Base-by-base conservation (phyloP, 2,113 vertebrate genomes). In the Etia nguti region DNA sequence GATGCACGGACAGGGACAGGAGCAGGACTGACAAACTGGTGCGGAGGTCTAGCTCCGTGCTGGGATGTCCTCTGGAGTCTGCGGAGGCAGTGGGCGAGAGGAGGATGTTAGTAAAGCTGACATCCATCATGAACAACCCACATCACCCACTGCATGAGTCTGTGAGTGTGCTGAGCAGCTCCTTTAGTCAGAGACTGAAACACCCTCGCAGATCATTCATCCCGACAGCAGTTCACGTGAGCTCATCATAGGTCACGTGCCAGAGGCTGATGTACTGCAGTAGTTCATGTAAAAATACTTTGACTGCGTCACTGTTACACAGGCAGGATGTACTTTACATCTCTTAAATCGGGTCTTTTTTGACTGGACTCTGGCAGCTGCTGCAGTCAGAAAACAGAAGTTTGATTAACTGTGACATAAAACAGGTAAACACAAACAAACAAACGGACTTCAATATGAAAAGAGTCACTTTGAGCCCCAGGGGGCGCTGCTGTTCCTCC, bases 401-500 rank as follows among this genome's bases (percentile, higher is more conserved):
- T 34, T 65, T n/a, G 18, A 65, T 22, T 22, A 65, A 22, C 6
- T 65, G 34, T 22, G 60, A 65, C 6, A 10, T 22, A n/a, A 65
- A 65, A 65, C 20, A 65, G 60, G 60, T 65, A 65, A 65, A 65
- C 31, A 12, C 41, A n/a, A 36, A 65, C 36, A 38, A 38, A 38
- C 2, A n/a, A 62, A 62, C 59, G 18, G 31, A 62, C 18, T 62
- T 34, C 26, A 29, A 29, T 26, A 8, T 0, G 13, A 0, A 59
- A 31, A 59, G 0, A 31, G 5, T 31, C 10, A 0, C 18, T 36
- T 65, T n/a, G 60, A 65, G 60, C 18, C 0, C 34, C 81, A 82
- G 81, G 12, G 46, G 60, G 24, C 56, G 57, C 80, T 20, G 15
- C 1, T 60, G 80, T 31, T 82, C 43, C 1, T 26, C 12, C 43